Conservation (phyloP, 2,797 vertebrate species). For the Arnoldichthys spilopterus region DNA sequence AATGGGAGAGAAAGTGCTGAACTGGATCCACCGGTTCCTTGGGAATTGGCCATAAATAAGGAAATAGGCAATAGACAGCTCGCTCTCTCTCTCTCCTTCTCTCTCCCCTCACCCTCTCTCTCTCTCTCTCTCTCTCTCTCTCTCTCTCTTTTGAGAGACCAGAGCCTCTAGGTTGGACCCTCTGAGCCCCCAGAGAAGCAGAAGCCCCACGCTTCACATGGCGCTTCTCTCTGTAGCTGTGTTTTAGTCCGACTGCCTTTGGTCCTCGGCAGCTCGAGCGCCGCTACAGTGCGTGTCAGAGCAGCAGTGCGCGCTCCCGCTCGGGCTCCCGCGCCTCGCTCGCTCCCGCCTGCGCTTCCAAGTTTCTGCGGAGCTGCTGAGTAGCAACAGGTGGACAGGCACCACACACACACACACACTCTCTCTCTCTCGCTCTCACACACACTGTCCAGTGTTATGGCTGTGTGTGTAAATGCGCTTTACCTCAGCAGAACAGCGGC, state of each 20-base stretch:
- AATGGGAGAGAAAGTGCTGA: slow-evolving; percentile 86
- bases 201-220: background rate
- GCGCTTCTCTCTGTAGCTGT: background rate
- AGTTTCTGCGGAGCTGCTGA: background rate
- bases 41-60: slow-evolving; percentile 83
- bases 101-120: slow-evolving; percentile 23
- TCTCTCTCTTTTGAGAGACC: background rate
- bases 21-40: slow-evolving; percentile 99
- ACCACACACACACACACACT: slow-evolving; percentile 22
- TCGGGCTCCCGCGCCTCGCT: too few species aligned
- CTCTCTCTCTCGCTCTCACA: background rate
- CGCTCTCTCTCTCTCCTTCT: too few species aligned
- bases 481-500: slow-evolving; percentile 87
- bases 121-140: background rate
- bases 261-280: background rate
- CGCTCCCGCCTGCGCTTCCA: background rate
- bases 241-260: background rate
- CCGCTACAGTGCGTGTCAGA: background rate
- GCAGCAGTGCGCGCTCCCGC: background rate
- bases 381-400: slow-evolving; percentile 87
- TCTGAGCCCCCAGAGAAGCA: background rate
- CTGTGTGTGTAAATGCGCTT: slow-evolving; percentile 53
- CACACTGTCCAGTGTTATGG: background rate
- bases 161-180: too few species aligned
- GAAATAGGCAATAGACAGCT: slow-evolving; percentile 78